Evolutionary conservation across 1,140 invertebrate species (phyloP).

Genomic region (Melitaea cinxia): DNA sequence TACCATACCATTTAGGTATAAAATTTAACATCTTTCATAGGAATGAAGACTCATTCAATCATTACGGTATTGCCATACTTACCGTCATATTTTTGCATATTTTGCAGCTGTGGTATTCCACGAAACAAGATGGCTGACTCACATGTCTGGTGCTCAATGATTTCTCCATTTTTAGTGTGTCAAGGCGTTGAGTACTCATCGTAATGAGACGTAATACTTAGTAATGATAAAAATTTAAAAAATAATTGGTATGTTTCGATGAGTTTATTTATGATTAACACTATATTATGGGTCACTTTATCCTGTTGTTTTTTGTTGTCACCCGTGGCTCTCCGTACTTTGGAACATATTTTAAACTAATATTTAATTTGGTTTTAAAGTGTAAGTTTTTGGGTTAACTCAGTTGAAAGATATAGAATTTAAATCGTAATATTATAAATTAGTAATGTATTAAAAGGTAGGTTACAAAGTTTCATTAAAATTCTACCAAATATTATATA

Average conservation of each 20-base stretch:
- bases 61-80: not conserved
- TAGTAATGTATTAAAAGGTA: too few species aligned
- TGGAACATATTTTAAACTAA: too few species aligned
- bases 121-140: slow-evolving; percentile 17
- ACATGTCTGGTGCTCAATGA: not conserved
- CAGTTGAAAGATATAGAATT: too few species aligned
- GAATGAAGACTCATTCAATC: not conserved
- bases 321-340: too few species aligned
- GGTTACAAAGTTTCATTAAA: too few species aligned
- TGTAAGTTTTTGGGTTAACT: too few species aligned
- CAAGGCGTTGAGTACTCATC: not conserved
- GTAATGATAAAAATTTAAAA: slow-evolving; percentile 7
- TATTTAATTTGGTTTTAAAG: too few species aligned
- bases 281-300: not conserved
- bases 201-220: slow-evolving; percentile 1
- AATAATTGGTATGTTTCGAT: not conserved
- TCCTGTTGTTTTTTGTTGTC: not conserved
- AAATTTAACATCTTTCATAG: not conserved
- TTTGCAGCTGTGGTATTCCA: slow-evolving; percentile 2
- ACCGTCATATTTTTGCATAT: not conserved
- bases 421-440: too few species aligned
- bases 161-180: slow-evolving; percentile 12
- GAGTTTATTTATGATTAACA: not conserved
- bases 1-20: not conserved
- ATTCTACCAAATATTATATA: too few species aligned